These are phyloP conservation scores for Papilio machaon DNA, from an alignment of 1,140 invertebrate genomes.

Conservation along the genomic window DNA sequence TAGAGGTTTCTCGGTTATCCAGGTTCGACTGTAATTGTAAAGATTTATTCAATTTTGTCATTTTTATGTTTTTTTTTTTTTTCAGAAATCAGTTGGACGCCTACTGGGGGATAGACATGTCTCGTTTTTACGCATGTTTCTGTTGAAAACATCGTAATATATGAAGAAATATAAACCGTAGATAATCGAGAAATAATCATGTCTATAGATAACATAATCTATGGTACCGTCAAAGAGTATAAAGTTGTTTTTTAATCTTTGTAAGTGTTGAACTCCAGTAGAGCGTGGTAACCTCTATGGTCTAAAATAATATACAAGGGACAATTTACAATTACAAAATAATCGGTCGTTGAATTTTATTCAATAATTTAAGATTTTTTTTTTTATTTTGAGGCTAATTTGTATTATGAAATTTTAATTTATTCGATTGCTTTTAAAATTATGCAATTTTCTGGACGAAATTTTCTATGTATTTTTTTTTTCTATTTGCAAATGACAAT, in stretches of 20 bases:
- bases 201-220: background rate
- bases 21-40: too few relatives aligned
- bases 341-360: background rate
- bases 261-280: slow-evolving; percentile 1
- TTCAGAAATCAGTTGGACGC: slow-evolving; percentile 60
- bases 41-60: too few relatives aligned
- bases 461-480: background rate
- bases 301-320: slow-evolving; percentile 2
- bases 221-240: background rate
- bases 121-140: slow-evolving; percentile 73
- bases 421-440: background rate
- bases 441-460: background rate
- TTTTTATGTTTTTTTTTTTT: slow-evolving; percentile 28
- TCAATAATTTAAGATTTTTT: background rate
- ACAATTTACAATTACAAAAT: background rate
- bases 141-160: slow-evolving; percentile 52
- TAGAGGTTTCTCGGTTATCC: too few relatives aligned
- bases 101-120: slow-evolving; percentile 69
- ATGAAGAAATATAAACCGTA: background rate
- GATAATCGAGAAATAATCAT: background rate
- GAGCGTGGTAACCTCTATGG: slow-evolving; percentile 8
- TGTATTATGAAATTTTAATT: background rate
- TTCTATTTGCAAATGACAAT: background rate
- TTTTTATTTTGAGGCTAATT: background rate
- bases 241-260: background rate